Evolutionary conservation across 1,140 invertebrate genomes (phyloP), one percentile per base, ranked within the genome.

Genomic region (Drosophila asahinai): DNA sequence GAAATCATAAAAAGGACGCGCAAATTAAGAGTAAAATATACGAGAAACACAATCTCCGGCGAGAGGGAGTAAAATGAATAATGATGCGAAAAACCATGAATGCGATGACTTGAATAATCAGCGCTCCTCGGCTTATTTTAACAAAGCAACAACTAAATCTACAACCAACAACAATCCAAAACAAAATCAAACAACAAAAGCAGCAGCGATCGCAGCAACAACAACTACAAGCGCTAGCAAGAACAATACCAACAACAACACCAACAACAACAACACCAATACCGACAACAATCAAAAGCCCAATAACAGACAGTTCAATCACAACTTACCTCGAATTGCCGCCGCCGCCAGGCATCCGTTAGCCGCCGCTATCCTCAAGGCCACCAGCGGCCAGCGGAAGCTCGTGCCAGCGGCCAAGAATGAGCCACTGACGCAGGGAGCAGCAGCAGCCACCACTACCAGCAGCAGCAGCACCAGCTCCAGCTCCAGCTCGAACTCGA

Each of bases 11-110:
- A 63, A 68, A 84, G 81, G 73, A 91, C 81, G 81, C 84, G 86
- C 75, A 71, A 81, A 83, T 76, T 80, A 47, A 76, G 40, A 77
- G 57, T 74, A 61, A 77, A 55, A 77, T 22, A 57, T 59, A 52
- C 55, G 11, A 54, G 43, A 62, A 66, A 80, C 58, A 65, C 38
- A 72, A 76, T 81, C 57, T 27, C 45, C 70, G 47, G 22, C 71
- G 77, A 73, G 67, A 74, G 73, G 84, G 89, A 81, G 78, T 80
- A 92, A 92, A 91, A 92, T 92, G 91, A 92, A 89, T 92, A 92
- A 92, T 92, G 91, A 92, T 92, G 91, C 81, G 72, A 91, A 91
- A 86, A 86, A 72, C 68, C 81, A 81, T 89, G 66, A 89, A 67
- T 68, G 84, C 84, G 84, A 92, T 89, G 87, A 91, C 77, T 84